Conservation (phyloP, 2,797 vertebrate genomes). For the Myripristis jacobus region DNA sequence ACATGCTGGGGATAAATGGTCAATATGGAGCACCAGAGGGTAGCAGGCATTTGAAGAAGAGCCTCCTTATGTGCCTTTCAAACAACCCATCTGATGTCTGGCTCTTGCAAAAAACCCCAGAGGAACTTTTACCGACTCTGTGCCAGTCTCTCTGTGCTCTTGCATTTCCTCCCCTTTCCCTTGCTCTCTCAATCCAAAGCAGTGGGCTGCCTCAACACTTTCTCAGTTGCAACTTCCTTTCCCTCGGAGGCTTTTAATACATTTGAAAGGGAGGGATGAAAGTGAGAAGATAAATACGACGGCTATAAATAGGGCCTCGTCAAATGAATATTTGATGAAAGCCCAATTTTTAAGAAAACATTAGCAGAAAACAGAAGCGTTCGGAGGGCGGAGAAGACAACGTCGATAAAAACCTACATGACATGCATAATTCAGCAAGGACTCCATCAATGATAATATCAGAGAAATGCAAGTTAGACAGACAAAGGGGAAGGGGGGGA, state of each 20-base stretch:
- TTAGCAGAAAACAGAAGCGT: slow-evolving; percentile 50
- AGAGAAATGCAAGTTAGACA: slow-evolving; percentile 20
- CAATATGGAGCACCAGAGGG: slow-evolving; percentile 49
- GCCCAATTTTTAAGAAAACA: slow-evolving; percentile 52
- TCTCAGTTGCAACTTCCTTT: slow-evolving; percentile 35
- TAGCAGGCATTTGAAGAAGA: slow-evolving; percentile 18
- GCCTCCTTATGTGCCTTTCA: slow-evolving; percentile 49
- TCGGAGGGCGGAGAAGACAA: slow-evolving; percentile 27
- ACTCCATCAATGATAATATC: slow-evolving; percentile 45
- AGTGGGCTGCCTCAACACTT: slow-evolving; percentile 24
- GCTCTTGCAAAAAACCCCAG: slow-evolving; percentile 41
- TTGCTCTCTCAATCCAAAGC: slow-evolving; percentile 16
- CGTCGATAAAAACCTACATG: slow-evolving; percentile 50
- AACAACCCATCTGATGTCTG: slow-evolving; percentile 63
- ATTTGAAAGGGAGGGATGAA: slow-evolving; percentile 43
- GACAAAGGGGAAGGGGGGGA: background rate
- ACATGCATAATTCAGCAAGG: slow-evolving; percentile 66
- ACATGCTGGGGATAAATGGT: slow-evolving; percentile 47
- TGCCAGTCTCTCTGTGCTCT: slow-evolving; percentile 9
- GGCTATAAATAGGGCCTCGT: slow-evolving; percentile 68
- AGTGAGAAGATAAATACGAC: slow-evolving; percentile 57
- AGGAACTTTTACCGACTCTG: slow-evolving; percentile 45
- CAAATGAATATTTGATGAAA: slow-evolving; percentile 65
- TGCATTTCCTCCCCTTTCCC: background rate
- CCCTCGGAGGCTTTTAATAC: slow-evolving; percentile 41